Base-by-base conservation (phyloP, 2,888 invertebrate genomes). In the Harpalus rufipes region DNA sequence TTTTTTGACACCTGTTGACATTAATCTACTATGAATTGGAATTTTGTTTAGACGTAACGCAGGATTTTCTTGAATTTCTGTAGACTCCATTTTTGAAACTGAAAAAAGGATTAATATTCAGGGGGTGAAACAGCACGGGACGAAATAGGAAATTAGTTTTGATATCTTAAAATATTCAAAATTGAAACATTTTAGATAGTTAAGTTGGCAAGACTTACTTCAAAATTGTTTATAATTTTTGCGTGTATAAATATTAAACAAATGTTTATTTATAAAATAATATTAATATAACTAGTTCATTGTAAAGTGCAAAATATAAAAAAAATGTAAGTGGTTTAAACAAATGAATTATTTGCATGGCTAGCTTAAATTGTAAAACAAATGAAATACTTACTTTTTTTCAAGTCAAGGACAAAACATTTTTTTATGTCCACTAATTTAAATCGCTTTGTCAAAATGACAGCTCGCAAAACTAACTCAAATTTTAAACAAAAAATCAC, bases 11-110 rank as follows among this genome's bases (percentile, higher is more conserved):
- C 18, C 59, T 18, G n/a, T 1, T 32, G 39, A 18, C 41, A 59
- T 65, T 32, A 84, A 21, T n/a, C 51, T 14, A 8, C 63, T 78
- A 16, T 84, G 84, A 51, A 84, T 78, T n/a, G 78, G 76, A 21
- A 78, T 41, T 84, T 84, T 78, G 39, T 39, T 78, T n/a, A 84
- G 21, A 41, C 44, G 16, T 18, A 78, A 16, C 14, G 10, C 6
- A 3, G 44, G 3, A 10, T 72, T 32, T 32, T 32, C 39, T 59
- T 59, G 18, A 59, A 16, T 59, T 59, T 59, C 59, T 1, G 59
- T 51, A 2, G 44, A 51, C 44, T 51, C 63, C 63, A 63, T 63
- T 63, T 18, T 63, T 21, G 25, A 51, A 12, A 12, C 44, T 51
- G 10, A 51, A 51, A 51, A 51, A 12, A 12, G 25, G 25, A 25